phyloP scores from a whole-genome alignment of 2,797 vertebrate genomes.

The Propithecus perrieri region DNA sequence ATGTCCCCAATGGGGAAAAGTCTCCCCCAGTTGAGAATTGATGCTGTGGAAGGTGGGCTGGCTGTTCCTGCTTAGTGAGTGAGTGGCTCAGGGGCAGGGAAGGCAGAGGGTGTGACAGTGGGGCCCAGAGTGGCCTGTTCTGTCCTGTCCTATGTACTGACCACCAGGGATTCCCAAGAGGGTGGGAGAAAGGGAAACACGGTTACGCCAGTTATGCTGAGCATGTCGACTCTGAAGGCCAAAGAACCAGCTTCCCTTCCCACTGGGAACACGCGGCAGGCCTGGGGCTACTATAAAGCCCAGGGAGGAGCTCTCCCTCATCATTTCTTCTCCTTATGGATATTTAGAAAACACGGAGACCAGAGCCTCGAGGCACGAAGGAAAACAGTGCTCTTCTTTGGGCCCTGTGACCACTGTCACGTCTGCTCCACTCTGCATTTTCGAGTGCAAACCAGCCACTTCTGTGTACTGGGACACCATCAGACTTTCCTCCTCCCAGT shows the following conservation, averaged over 20 bases:
- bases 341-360: neutral
- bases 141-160: neutral
- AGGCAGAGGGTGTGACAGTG: neutral
- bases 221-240: neutral
- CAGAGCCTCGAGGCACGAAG: neutral
- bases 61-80: neutral
- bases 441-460: constrained; percentile 5
- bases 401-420: neutral
- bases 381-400: neutral
- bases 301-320: neutral
- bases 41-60: neutral
- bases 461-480: neutral
- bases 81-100: neutral
- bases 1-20: neutral
- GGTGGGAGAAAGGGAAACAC: neutral
- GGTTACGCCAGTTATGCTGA: neutral
- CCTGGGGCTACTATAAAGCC: neutral
- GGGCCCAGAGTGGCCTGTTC: neutral
- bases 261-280: neutral
- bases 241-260: neutral
- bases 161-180: neutral
- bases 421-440: neutral
- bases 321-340: neutral
- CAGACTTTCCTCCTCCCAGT: neutral
- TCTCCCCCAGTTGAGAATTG: neutral